Percentiles rank a stretch among this genome's conserved stretches.
Evolutionary conservation across 2,888 invertebrate genomes (phyloP).

Genomic region (Cosmia trapezina): DNA sequence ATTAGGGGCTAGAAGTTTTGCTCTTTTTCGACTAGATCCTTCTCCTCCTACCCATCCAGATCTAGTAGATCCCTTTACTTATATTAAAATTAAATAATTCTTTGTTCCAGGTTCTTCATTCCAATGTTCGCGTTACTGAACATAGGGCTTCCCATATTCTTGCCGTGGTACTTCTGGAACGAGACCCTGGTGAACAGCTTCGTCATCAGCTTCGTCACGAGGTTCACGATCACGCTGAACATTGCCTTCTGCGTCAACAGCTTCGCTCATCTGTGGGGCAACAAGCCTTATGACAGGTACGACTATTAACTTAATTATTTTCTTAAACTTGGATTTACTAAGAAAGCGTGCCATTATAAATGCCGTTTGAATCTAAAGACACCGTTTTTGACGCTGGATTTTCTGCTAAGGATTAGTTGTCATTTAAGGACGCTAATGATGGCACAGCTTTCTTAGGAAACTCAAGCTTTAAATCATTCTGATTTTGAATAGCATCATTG

Average conservation of each 20-base stretch:
- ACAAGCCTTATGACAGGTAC: constrained; percentile 96
- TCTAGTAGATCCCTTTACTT: neutral
- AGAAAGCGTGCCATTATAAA: too few relatives aligned
- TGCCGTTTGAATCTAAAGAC: too few relatives aligned
- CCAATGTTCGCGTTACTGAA: constrained; percentile 93
- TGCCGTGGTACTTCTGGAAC: constrained; percentile 96
- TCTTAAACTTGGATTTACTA: too few relatives aligned
- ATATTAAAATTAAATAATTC: neutral
- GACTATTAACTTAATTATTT: constrained; percentile 49
- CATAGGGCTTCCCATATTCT: constrained; percentile 92
- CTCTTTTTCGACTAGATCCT: too few relatives aligned
- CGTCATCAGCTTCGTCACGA: constrained; percentile 95
- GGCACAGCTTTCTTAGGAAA: too few relatives aligned
- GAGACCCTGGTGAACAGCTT: constrained; percentile 95
- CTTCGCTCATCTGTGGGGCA: constrained; percentile 98
- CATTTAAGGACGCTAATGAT: too few relatives aligned
- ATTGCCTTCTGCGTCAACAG: constrained; percentile 98
- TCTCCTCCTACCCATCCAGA: too few relatives aligned
- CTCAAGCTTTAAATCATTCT: too few relatives aligned
- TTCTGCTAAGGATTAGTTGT: too few relatives aligned
- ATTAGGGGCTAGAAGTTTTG: neutral
- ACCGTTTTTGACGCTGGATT: too few relatives aligned
- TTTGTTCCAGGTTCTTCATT: constrained; percentile 91
- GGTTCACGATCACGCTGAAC: constrained; percentile 96
- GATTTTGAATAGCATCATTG: too few relatives aligned